Evolutionary conservation across 2,888 invertebrate genomes (phyloP).

Genomic region (Apamea crenata): DNA sequence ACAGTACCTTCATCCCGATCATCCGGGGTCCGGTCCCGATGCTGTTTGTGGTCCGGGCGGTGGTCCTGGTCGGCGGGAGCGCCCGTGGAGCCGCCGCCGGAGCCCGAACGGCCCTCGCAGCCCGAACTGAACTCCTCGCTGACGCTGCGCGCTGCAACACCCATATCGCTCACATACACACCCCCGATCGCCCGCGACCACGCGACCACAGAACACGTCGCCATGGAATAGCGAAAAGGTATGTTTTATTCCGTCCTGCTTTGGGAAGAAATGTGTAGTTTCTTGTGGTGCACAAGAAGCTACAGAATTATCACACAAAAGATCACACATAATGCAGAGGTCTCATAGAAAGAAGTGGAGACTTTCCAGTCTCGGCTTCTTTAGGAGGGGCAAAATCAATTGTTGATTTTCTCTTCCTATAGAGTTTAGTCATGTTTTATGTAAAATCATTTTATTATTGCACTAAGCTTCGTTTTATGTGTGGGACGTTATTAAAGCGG

Average conservation of each 20-base stretch:
- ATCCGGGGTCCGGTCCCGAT: constrained; percentile 95
- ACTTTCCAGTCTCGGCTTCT: constrained; percentile 27
- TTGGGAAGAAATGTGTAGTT: constrained; percentile 54
- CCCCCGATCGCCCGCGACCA: constrained; percentile 71
- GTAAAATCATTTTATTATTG: constrained; percentile 30
- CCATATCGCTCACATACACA: constrained; percentile 83
- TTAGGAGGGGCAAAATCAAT: constrained; percentile 37
- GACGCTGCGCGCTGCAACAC: constrained; percentile 96
- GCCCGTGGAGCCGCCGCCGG: constrained; percentile 90
- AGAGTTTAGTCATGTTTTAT: constrained; percentile 48
- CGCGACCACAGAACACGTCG: constrained; percentile 34
- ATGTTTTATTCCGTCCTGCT: constrained; percentile 54
- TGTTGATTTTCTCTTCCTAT: constrained; percentile 12
- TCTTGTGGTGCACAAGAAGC: constrained; percentile 49
- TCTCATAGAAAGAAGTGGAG: constrained; percentile 21
- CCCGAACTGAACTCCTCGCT: constrained; percentile 99
- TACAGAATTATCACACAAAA: constrained; percentile 53
- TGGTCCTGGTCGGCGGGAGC: constrained; percentile 88
- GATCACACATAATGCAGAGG: constrained; percentile 23
- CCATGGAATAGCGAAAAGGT: constrained; percentile 58
- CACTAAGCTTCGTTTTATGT: constrained; percentile 38
- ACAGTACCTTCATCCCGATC: constrained; percentile 97
- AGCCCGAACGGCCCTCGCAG: constrained; percentile 98
- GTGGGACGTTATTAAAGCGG: constrained; percentile 59
- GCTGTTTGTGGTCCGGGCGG: constrained; percentile 89